Percentiles rank a stretch among this genome's conserved stretches.
Conservation (phyloP, 2,888 invertebrate genomes). For the Zonitis immaculata region DNA sequence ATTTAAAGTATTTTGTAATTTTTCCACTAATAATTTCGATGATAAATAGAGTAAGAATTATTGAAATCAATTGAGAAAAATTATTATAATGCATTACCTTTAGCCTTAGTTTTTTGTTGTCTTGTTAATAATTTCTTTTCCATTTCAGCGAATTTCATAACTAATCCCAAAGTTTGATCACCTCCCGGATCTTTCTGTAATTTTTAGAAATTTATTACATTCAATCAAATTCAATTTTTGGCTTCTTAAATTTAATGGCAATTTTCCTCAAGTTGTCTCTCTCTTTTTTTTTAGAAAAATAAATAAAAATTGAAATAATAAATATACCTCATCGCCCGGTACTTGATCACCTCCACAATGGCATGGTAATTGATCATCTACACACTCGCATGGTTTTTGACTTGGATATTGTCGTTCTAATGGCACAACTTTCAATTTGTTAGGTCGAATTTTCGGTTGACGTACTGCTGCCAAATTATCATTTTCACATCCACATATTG, state of each 20-base stretch:
- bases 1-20: conserved; percentile 7
- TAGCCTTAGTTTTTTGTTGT: conserved; percentile 12
- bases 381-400: not conserved
- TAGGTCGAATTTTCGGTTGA: not conserved
- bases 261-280: too few species aligned
- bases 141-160: conserved; percentile 27
- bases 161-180: conserved; percentile 22
- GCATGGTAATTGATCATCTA: not conserved
- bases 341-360: not conserved
- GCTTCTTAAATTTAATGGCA: not conserved
- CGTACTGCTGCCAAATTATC: not conserved
- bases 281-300: too few species aligned
- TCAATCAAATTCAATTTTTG: too few species aligned
- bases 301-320: too few species aligned
- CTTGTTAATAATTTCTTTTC: conserved; percentile 20
- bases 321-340: not conserved
- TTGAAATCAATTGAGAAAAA: not conserved
- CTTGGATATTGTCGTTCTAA: not conserved
- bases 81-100: conserved; percentile 2
- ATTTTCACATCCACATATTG: not conserved
- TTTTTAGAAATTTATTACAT: too few species aligned
- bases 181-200: not conserved
- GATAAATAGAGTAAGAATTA: too few species aligned
- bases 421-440: not conserved
- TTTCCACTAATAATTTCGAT: conserved; percentile 7